Base-by-base conservation (phyloP, 2,888 invertebrate genomes). In the Acanthoscelides obtectus region DNA sequence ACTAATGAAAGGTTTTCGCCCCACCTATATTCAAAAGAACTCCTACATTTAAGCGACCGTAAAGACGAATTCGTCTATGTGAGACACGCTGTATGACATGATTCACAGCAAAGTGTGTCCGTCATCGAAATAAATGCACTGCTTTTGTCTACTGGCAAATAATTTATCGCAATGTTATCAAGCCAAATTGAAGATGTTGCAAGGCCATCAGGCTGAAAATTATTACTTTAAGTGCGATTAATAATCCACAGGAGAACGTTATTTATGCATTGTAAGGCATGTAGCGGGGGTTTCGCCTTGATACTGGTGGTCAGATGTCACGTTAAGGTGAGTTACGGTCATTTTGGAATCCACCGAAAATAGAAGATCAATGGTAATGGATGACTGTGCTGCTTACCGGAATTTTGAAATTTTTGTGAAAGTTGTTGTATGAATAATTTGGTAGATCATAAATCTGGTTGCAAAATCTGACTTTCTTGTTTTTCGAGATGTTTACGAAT, bases 181-280 rank as follows among this genome's bases (percentile, higher is more conserved):
- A 25, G 68, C 68, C 68, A 68, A 68, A 68, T 1, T 22, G n/a
- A 68, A 68, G 68, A 22, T 68, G 68, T 25, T 68, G 27, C 68
- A 45, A 68, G 68, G 68, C 22, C 66, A 21, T 66, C 27, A 45
- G n/a, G 25, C 67, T 22, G 19, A 22, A 27, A 68, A 27, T 68
- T 68, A 68, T 68, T 68, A 45, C 68, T 25, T 27, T 27, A 20
- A 45, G 25, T 25, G 68, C 45, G 25, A 68, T 68, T 68, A 68
- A 68, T 68, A 68, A 68, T 22, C 25, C 67, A 45, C 45, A 17
- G 45, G 45, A 6, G 12, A 12, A 1, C 45, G 17, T 45, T 12
- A 45, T 45, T 45, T 45, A 45, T 45, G 6, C 45, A 45, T 12
- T 45, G 45, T 45, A 45, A 45, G 17, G 45, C 45, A 45, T 45